These are phyloP conservation scores for Endotricha flammealis DNA, from an alignment of 2,888 invertebrate genomes.

Conservation along the genomic window DNA sequence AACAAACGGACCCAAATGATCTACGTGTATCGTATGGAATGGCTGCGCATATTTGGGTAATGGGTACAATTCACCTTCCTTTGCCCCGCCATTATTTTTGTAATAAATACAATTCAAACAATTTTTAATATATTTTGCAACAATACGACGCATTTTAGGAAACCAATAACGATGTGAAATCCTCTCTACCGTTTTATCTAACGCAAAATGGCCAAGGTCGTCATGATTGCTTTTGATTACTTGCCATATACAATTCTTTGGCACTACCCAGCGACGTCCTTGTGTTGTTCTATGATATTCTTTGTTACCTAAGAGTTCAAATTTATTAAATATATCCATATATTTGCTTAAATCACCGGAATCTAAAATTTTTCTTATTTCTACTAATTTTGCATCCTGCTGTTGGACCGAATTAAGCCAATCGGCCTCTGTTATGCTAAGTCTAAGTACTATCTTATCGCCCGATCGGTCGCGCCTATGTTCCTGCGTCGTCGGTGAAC, in stretches of 20 bases:
- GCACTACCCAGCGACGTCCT: slow-evolving; percentile 30
- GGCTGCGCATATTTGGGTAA: slow-evolving; percentile 1
- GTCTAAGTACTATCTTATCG: slow-evolving; percentile 19
- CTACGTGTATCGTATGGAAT: neutral
- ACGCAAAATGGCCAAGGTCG: slow-evolving; percentile 30
- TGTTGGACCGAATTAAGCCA: slow-evolving; percentile 23
- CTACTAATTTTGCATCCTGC: slow-evolving; percentile 18
- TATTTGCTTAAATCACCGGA: slow-evolving; percentile 22
- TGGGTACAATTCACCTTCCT: slow-evolving; percentile 15
- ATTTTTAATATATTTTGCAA: slow-evolving; percentile 29
- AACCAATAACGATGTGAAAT: slow-evolving; percentile 22
- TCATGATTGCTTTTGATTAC: slow-evolving; percentile 28
- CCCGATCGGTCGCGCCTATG: no score
- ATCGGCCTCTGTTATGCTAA: slow-evolving; percentile 21
- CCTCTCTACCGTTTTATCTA: slow-evolving; percentile 27
- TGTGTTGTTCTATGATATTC: slow-evolving; percentile 23
- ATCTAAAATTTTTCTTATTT: slow-evolving; percentile 15
- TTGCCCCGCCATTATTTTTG: slow-evolving; percentile 25
- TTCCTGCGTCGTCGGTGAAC: no score
- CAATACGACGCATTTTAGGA: slow-evolving; percentile 13
- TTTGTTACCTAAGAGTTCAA: slow-evolving; percentile 25
- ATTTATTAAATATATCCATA: slow-evolving; percentile 22
- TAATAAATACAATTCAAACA: slow-evolving; percentile 34
- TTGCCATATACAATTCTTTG: slow-evolving; percentile 27
- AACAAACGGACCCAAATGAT: neutral